These are phyloP conservation scores for Tyrannus savana DNA, from an alignment of 2,113 vertebrate genomes.

Conservation along the genomic window DNA sequence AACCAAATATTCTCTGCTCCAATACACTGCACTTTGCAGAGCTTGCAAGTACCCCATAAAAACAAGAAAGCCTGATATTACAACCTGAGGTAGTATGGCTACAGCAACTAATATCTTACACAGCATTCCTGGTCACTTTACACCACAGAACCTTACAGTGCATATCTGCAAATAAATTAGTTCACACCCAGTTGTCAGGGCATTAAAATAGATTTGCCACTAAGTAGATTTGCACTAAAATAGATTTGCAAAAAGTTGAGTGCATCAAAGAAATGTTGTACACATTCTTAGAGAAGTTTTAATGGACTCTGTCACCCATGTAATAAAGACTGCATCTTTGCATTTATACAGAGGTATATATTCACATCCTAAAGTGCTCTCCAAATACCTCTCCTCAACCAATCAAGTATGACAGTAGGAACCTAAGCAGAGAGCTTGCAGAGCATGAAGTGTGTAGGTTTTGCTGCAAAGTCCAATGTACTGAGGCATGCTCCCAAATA, in stretches of 20 bases:
- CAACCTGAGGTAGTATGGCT: not conserved
- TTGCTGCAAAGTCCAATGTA: not conserved
- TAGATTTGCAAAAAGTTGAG: not conserved
- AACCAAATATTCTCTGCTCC: not conserved
- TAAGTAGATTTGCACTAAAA: not conserved
- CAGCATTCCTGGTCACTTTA: not conserved
- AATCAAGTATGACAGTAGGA: not conserved
- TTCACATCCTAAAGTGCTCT: not conserved
- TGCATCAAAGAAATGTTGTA: not conserved
- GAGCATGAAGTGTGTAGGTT: not conserved
- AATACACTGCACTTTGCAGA: not conserved
- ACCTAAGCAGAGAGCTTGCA: not conserved
- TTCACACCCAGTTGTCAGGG: not conserved
- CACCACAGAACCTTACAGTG: not conserved
- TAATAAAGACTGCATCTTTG: not conserved
- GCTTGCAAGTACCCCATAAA: not conserved
- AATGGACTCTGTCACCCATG: not conserved
- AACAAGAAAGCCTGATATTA: not conserved
- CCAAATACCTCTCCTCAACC: not conserved
- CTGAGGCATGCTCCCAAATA: not conserved
- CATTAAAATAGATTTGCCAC: not conserved
- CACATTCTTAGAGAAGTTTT: not conserved
- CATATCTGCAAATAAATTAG: not conserved
- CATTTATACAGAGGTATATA: not conserved
- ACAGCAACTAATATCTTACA: not conserved